Evolutionary conservation across 37 sponge, comb jelly and placozoan genomes (phyloP).

Genomic region (Dysidea cf. avara): DNA sequence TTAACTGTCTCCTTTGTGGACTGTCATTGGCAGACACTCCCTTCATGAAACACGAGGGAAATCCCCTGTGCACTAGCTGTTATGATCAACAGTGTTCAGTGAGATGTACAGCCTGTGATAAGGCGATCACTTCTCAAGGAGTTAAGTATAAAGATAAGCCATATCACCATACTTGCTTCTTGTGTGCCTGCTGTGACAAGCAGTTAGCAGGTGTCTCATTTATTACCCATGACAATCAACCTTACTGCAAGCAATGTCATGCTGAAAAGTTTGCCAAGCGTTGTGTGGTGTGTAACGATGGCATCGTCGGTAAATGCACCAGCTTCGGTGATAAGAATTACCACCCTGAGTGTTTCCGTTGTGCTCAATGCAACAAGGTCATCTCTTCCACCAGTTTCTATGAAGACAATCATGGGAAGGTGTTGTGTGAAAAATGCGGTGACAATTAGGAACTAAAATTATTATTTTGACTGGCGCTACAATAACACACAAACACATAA

Average conservation of each 20-base stretch:
- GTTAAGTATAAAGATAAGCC: conserved; percentile 22
- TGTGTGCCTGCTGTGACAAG: conserved; percentile 37
- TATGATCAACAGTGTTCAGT: conserved; percentile 29
- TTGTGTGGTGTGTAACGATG: conserved; percentile 37
- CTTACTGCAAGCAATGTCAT: conserved; percentile 56
- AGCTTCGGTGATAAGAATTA: conserved; percentile 26
- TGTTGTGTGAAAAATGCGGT: too few species aligned
- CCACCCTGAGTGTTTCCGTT: conserved; percentile 65
- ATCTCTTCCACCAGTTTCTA: too few species aligned
- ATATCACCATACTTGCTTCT: conserved; percentile 65
- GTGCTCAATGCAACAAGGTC: conserved; percentile 37
- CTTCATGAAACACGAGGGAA: conserved; percentile 48
- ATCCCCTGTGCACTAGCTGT: conserved; percentile 47
- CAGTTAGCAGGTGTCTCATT: too few species aligned
- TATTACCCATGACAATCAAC: too few species aligned
- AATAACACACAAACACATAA: too few species aligned
- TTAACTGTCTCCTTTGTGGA: conserved; percentile 54
- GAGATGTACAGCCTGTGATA: conserved; percentile 41
- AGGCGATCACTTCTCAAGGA: conserved; percentile 36
- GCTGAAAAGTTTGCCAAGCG: conserved; percentile 33
- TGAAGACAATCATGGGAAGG: too few species aligned
- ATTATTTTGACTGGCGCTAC: too few species aligned
- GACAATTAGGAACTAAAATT: too few species aligned
- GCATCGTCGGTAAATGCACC: conserved; percentile 37
- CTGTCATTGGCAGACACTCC: conserved; percentile 39